phyloP scores from a whole-genome alignment of 1,140 invertebrate genomes.

The Matsumurasca onukii region DNA sequence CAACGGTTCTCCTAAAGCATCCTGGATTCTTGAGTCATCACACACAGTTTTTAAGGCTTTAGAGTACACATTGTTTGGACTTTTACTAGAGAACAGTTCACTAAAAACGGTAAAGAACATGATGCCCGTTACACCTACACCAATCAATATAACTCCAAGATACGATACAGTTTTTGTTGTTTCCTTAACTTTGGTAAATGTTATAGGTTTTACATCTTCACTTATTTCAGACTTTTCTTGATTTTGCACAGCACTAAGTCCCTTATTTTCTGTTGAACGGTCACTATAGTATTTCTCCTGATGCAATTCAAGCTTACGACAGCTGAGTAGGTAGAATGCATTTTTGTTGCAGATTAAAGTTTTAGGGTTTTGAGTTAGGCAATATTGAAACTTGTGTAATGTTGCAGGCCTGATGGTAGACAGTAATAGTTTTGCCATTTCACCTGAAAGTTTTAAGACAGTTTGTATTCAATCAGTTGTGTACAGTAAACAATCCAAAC shows the following conservation, averaged over 20 bases:
- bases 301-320: background rate
- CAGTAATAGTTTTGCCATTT: slow-evolving; percentile 17
- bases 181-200: slow-evolving; percentile 76
- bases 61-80: slow-evolving; percentile 81
- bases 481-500: no score
- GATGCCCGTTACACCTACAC: slow-evolving; percentile 71
- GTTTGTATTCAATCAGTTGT: no score
- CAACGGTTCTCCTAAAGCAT: slow-evolving; percentile 81
- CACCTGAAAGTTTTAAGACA: slow-evolving; percentile 2
- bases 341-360: no score
- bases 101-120: slow-evolving; percentile 81
- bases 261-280: background rate
- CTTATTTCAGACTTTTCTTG: slow-evolving; percentile 1
- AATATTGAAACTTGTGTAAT: background rate
- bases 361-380: no score
- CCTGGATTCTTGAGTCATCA: slow-evolving; percentile 65
- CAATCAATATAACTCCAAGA: slow-evolving; percentile 73
- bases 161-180: slow-evolving; percentile 83
- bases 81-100: slow-evolving; percentile 85
- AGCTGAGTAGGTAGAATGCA: background rate
- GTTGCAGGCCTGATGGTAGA: background rate
- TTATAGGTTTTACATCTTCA: slow-evolving; percentile 55
- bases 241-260: background rate
- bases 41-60: slow-evolving; percentile 73
- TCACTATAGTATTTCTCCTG: background rate